phyloP scores from a whole-genome alignment of 2,113 vertebrate species.

The Antechinus flavipes region DNA sequence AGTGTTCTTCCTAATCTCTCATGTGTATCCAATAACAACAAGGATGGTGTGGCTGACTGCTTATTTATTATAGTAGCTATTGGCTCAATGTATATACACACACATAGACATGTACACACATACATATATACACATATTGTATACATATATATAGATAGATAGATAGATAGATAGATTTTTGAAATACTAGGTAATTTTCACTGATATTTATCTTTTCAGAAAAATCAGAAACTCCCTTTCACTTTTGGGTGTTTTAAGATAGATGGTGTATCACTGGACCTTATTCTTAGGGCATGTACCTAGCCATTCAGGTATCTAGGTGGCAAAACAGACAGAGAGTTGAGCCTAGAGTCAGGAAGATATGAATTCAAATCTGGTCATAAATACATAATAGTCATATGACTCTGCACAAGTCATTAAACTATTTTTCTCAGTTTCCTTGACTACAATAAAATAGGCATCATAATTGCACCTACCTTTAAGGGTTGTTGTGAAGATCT shows the following conservation, averaged over 20 bases:
- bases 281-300: not conserved
- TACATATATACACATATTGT: too few relatives aligned
- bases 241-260: not conserved
- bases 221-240: conserved; percentile 19
- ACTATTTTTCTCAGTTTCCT: not conserved
- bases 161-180: too few relatives aligned
- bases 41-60: not conserved
- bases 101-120: accelerated
- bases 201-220: conserved; percentile 2
- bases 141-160: too few relatives aligned
- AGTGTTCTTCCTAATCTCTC: too few relatives aligned
- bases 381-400: not conserved
- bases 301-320: too few relatives aligned
- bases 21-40: not conserved
- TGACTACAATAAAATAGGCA: too few relatives aligned
- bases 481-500: too few relatives aligned
- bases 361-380: not conserved
- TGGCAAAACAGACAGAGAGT: too few relatives aligned
- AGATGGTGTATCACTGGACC: conserved; percentile 7
- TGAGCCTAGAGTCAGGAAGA: too few relatives aligned
- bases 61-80: not conserved
- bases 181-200: too few relatives aligned
- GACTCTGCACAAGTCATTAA: not conserved
- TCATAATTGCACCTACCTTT: too few relatives aligned
- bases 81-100: accelerated